Percentiles rank a stretch among this genome's conserved stretches.
Evolutionary conservation across 2,888 invertebrate genomes (phyloP).

Genomic region (Hyposoter didymator): DNA sequence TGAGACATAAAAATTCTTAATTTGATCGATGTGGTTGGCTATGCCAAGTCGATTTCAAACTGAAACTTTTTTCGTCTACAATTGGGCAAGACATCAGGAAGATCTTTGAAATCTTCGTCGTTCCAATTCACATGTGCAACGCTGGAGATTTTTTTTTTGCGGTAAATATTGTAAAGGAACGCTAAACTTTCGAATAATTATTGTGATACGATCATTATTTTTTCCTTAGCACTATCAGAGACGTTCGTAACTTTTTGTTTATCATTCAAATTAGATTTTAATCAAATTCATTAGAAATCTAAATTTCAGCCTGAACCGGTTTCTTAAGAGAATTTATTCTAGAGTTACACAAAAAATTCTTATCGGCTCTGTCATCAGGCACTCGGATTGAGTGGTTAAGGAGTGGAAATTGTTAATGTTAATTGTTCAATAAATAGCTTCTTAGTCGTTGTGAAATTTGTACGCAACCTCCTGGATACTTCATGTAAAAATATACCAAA

Average conservation of each 20-base stretch:
- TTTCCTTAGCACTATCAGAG: neutral
- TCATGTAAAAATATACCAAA: too few relatives aligned
- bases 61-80: neutral
- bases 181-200: neutral
- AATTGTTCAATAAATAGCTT: too few relatives aligned
- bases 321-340: neutral
- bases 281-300: neutral
- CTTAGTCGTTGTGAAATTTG: too few relatives aligned
- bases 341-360: neutral
- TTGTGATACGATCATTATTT: neutral
- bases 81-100: neutral
- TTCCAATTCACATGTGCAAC: neutral
- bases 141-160: neutral
- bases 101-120: neutral
- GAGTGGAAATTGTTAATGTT: too few relatives aligned
- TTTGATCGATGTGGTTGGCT: neutral
- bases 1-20: neutral
- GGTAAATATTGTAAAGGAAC: neutral
- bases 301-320: neutral
- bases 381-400: neutral
- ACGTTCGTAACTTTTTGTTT: neutral
- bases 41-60: neutral
- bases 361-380: neutral
- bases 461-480: too few relatives aligned
- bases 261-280: neutral